Evolutionary conservation across 2,113 vertebrate species (phyloP).

Genomic region (Petaurus breviceps): DNA sequence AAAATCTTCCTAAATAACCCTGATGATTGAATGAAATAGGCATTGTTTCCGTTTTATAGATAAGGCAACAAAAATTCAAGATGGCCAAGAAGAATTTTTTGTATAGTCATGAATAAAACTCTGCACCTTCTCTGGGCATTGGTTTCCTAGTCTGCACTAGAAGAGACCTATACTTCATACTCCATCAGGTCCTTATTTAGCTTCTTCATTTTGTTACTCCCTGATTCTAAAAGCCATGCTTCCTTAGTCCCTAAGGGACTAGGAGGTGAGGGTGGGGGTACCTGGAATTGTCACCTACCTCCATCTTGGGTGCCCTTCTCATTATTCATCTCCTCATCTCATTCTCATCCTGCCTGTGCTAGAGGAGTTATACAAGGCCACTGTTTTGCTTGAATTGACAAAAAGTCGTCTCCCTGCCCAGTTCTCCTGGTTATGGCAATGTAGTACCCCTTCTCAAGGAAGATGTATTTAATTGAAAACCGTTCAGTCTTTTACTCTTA

Average conservation of each 20-base stretch:
- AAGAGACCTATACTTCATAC: not conserved
- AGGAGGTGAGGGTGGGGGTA: not conserved
- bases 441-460: not conserved
- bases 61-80: not conserved
- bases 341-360: not conserved
- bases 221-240: not conserved
- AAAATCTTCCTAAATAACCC: conserved; percentile 25
- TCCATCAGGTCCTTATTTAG: not conserved
- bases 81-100: not conserved
- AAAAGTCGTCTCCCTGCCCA: not conserved
- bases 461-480: conserved; percentile 56
- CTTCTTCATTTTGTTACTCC: not conserved
- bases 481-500: conserved; percentile 18
- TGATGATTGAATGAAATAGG: conserved; percentile 19
- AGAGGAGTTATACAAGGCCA: not conserved
- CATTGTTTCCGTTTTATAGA: conserved; percentile 27
- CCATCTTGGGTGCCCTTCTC: not conserved
- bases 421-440: not conserved
- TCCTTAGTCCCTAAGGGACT: not conserved
- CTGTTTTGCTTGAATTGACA: not conserved
- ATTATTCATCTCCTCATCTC: not conserved
- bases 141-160: not conserved
- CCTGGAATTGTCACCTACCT: not conserved
- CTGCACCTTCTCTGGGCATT: not conserved
- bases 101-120: not conserved